Percentiles rank a stretch among this genome's conserved stretches.
These are phyloP conservation scores for Nettapus auritus DNA, from an alignment of 2,113 vertebrate genomes.

Conservation along the genomic window DNA sequence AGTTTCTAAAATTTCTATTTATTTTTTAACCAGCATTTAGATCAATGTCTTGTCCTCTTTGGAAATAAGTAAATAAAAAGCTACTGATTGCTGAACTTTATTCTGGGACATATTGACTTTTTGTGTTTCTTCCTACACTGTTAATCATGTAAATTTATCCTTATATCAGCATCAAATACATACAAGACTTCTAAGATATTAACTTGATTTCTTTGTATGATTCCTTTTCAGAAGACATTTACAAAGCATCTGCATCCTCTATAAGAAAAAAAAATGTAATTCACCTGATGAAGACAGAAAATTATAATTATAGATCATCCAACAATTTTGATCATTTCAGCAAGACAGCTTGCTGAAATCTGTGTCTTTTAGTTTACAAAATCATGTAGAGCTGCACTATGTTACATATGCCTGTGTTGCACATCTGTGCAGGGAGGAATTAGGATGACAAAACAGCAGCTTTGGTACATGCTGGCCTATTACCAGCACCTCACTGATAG, in stretches of 20 bases:
- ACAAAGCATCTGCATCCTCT: slow-evolving; percentile 12
- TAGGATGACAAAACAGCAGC: not conserved
- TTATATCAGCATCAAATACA: not conserved
- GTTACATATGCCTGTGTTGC: not conserved
- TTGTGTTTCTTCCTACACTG: not conserved
- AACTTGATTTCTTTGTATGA: slow-evolving; percentile 37
- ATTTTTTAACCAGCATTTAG: too few species aligned
- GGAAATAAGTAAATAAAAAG: not conserved
- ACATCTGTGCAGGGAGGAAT: not conserved
- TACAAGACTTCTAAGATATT: not conserved
- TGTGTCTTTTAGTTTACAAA: slow-evolving; percentile 37
- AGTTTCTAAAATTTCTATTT: too few species aligned
- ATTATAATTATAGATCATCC: slow-evolving; percentile 40
- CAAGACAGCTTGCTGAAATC: slow-evolving; percentile 30
- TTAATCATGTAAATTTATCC: not conserved
- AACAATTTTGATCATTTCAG: slow-evolving; percentile 64
- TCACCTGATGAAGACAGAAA: slow-evolving; percentile 45
- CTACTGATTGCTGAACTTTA: not conserved
- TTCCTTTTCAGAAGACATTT: slow-evolving; percentile 30
- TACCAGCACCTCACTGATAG: not conserved
- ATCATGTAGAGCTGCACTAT: not conserved
- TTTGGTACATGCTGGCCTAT: fast-evolving
- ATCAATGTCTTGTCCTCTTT: not conserved
- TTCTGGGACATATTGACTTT: not conserved
- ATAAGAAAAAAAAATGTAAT: slow-evolving; percentile 22